These are phyloP conservation scores for Phenganax stokvisi DNA, from an alignment of 92 coral and sea anemone species.

Conservation along the genomic window DNA sequence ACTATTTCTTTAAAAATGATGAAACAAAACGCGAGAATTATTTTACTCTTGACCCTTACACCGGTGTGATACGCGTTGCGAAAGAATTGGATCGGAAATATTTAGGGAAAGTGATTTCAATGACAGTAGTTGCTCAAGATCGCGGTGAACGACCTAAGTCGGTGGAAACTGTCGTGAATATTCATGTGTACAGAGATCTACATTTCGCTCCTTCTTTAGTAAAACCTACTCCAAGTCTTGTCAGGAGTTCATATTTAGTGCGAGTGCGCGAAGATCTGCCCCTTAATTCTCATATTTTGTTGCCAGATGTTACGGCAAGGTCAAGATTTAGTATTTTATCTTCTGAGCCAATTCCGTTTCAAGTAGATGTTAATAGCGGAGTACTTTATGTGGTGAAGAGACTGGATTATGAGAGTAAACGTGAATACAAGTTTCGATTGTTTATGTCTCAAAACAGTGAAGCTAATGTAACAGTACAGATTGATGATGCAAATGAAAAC, in stretches of 20 bases:
- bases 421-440: slow-evolving; percentile 41
- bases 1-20: slow-evolving; percentile 57
- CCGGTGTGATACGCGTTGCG: slow-evolving; percentile 65
- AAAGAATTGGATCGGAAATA: slow-evolving; percentile 49
- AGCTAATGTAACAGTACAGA: slow-evolving; percentile 54
- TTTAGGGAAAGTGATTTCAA: slow-evolving; percentile 63
- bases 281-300: slow-evolving; percentile 63
- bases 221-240: slow-evolving; percentile 39
- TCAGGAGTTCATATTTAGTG: slow-evolving; percentile 58
- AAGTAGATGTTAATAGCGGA: slow-evolving; percentile 75
- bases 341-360: slow-evolving; percentile 40
- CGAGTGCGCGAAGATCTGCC: slow-evolving; percentile 91
- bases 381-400: slow-evolving; percentile 59
- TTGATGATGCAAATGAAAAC: slow-evolving; percentile 73
- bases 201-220: slow-evolving; percentile 48
- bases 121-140: slow-evolving; percentile 69
- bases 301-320: slow-evolving; percentile 47
- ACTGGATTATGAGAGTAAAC: slow-evolving; percentile 56
- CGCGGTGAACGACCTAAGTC: slow-evolving; percentile 60
- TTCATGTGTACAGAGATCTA: slow-evolving; percentile 52
- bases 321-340: slow-evolving; percentile 49
- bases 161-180: slow-evolving; percentile 59
- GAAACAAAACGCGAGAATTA: slow-evolving; percentile 47
- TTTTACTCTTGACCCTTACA: slow-evolving; percentile 58
- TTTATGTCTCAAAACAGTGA: slow-evolving; percentile 45